A percentile compares a stretch with the other conserved stretches of the same genome.
Conservation (phyloP, 2,797 vertebrate genomes). For the Cephalopachus bancanus region DNA sequence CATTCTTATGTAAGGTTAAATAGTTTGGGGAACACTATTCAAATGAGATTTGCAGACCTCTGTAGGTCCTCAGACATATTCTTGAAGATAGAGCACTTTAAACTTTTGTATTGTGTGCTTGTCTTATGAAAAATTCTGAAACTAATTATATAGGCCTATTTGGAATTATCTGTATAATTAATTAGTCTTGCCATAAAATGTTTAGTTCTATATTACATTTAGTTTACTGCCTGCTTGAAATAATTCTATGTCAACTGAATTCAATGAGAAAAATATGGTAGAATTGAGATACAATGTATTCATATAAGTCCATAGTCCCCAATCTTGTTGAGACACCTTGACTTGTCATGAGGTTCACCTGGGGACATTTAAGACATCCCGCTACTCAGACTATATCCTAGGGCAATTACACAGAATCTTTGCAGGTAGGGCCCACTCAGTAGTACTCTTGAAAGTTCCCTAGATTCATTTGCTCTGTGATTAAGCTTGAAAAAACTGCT, state of each 20-base stretch:
- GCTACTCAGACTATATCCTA: neutral
- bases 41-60: neutral
- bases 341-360: neutral
- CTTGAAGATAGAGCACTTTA: neutral
- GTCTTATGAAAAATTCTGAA: neutral
- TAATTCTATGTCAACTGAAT: neutral
- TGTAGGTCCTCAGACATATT: neutral
- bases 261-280: neutral
- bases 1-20: neutral
- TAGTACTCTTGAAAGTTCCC: neutral
- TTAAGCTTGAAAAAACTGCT: neutral
- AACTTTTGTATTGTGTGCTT: neutral
- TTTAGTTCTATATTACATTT: neutral
- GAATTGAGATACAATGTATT: neutral
- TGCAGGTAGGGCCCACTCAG: neutral
- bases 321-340: neutral
- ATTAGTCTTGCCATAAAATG: neutral
- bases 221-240: neutral
- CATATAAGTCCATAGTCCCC: neutral
- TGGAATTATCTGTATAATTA: neutral
- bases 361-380: neutral
- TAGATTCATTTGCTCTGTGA: neutral
- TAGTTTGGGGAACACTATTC: neutral
- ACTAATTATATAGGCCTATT: neutral
- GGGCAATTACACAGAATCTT: neutral